A percentile compares a stretch with the other conserved stretches of the same genome.
Evolutionary conservation across 1,140 invertebrate genomes (phyloP).

Genomic region (Drosophila biarmipes): DNA sequence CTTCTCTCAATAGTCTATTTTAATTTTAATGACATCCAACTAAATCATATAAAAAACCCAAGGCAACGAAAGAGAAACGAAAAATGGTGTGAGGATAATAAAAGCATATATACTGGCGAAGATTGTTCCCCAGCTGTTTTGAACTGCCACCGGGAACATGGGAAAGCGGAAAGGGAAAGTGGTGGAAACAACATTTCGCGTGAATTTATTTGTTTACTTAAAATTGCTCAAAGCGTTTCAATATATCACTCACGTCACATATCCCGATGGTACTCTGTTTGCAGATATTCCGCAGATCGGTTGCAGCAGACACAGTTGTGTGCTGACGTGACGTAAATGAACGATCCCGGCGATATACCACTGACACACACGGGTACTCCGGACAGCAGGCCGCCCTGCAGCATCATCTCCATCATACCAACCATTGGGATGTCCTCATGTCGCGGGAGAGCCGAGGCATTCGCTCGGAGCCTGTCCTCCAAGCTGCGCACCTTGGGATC

Average conservation of each 20-base stretch:
- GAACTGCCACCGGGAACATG: constrained; percentile 20
- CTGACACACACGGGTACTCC: constrained; percentile 73
- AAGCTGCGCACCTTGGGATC: constrained; percentile 89
- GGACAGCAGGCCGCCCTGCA: constrained; percentile 77
- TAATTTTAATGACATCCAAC: constrained; percentile 28
- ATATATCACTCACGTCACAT: constrained; percentile 47
- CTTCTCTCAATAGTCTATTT: constrained; percentile 22
- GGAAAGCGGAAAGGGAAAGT: constrained; percentile 28
- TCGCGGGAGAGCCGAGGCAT: constrained; percentile 90
- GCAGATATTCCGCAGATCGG: constrained; percentile 55
- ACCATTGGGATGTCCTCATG: constrained; percentile 89
- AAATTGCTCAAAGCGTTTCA: constrained; percentile 17
- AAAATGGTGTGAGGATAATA: constrained; percentile 32
- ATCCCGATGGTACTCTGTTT: constrained; percentile 33
- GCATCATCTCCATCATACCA: constrained; percentile 81
- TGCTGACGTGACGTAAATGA: constrained; percentile 80
- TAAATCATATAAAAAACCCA: constrained; percentile 16
- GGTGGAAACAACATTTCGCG: constrained; percentile 33
- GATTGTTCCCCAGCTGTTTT: constrained; percentile 47
- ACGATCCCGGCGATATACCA: constrained; percentile 81
- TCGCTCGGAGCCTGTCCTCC: constrained; percentile 90
- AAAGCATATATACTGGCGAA: constrained; percentile 30
- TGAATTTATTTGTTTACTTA: constrained; percentile 73
- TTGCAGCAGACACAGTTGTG: constrained; percentile 53
- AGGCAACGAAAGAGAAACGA: constrained; percentile 15